phyloP scores from a whole-genome alignment of 2,888 invertebrate species.

The Hololepta plana region DNA sequence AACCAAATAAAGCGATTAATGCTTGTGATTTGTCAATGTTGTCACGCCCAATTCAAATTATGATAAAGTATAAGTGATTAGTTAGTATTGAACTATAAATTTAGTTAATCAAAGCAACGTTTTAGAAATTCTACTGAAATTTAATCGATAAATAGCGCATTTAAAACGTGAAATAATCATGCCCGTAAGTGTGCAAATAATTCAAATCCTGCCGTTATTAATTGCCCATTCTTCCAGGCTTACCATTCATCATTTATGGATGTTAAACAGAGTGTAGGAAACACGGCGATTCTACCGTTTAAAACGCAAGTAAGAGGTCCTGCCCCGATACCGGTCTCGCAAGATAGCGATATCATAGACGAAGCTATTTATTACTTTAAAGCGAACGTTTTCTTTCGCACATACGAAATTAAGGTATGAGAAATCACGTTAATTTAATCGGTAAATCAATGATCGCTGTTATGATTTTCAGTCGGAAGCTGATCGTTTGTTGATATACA shows the following conservation, averaged over 20 bases:
- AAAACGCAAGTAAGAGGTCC: constrained; percentile 86
- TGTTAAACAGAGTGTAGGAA: constrained; percentile 61
- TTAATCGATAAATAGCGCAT: no score
- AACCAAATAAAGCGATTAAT: no score
- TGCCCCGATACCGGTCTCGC: constrained; percentile 50
- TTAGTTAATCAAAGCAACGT: no score
- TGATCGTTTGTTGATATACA: constrained; percentile 91
- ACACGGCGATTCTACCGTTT: constrained; percentile 83
- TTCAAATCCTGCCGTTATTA: no score
- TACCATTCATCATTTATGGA: constrained; percentile 86
- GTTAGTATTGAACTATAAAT: no score
- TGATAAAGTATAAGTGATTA: no score
- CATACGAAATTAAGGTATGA: constrained; percentile 90
- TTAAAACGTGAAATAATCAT: no score
- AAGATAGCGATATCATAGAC: constrained; percentile 83
- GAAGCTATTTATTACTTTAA: constrained; percentile 95
- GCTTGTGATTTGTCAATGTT: no score
- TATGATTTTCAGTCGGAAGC: constrained; percentile 65
- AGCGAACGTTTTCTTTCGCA: constrained; percentile 97
- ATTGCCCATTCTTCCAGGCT: constrained; percentile 56
- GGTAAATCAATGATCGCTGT: no score
- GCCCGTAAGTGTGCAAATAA: no score
- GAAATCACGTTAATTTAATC: constrained; percentile 1
- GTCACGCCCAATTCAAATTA: no score
- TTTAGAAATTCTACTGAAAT: no score